These are phyloP conservation scores for Achlya flavicornis DNA, from an alignment of 2,888 invertebrate species.

Conservation along the genomic window DNA sequence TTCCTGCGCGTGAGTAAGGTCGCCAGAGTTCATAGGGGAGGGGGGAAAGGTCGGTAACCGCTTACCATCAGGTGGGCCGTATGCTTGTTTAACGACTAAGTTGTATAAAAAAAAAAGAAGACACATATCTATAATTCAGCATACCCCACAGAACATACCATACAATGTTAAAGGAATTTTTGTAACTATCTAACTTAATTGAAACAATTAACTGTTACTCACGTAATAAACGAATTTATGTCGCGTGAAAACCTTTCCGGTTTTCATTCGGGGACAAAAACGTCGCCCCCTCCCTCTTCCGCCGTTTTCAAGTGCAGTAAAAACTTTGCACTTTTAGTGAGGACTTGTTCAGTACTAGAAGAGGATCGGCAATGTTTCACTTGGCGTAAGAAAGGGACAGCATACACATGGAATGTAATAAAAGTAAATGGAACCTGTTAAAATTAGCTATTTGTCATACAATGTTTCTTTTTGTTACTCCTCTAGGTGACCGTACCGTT, in stretches of 20 bases:
- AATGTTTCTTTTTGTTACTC: conserved; percentile 43
- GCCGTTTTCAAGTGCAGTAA: conserved; percentile 53
- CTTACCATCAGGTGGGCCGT: too few relatives aligned
- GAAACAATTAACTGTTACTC: conserved; percentile 59
- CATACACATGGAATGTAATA: conserved; percentile 32
- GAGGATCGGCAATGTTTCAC: conserved; percentile 34
- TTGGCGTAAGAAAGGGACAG: conserved; percentile 33
- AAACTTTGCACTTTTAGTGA: conserved; percentile 51
- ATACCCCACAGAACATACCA: conserved; percentile 12
- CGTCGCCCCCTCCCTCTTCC: conserved; percentile 19
- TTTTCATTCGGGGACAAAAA: conserved; percentile 42
- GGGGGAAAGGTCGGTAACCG: too few relatives aligned
- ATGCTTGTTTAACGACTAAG: too few relatives aligned
- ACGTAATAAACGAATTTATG: conserved; percentile 51
- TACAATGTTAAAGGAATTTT: conserved; percentile 28
- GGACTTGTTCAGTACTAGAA: conserved; percentile 35
- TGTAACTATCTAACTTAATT: conserved; percentile 57
- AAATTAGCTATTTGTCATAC: conserved; percentile 51
- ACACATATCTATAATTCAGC: too few relatives aligned
- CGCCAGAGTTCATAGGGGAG: too few relatives aligned
- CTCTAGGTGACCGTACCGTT: conserved; percentile 15
- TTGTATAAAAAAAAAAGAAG: too few relatives aligned
- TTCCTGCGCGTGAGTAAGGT: too few relatives aligned
- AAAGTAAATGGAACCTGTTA: conserved; percentile 54
- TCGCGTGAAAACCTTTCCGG: conserved; percentile 39